A percentile compares a stretch with the other conserved stretches of the same genome.
Evolutionary conservation across 2,113 vertebrate genomes (phyloP).

Genomic region (Syrrhaptes paradoxus): DNA sequence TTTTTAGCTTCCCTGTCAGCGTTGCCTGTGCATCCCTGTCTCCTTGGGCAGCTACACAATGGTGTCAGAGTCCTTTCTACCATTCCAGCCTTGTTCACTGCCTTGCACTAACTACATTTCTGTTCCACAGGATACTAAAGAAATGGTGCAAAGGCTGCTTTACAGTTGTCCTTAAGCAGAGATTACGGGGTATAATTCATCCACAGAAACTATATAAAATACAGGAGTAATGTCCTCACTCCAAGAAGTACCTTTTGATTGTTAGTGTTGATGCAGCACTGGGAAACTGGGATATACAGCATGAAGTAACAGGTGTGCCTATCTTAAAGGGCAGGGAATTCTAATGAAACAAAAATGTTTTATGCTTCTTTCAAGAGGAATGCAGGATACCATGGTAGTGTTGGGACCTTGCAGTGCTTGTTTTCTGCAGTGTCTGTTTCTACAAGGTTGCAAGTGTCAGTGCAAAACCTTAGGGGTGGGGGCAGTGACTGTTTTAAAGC

Average conservation of each 20-base stretch:
- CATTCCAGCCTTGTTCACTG: background rate
- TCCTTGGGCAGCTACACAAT: background rate
- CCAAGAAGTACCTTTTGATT: background rate
- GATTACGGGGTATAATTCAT: background rate
- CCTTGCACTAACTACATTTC: background rate
- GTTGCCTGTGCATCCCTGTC: background rate
- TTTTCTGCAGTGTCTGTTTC: background rate
- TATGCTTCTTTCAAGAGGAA: background rate
- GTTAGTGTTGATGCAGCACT: background rate
- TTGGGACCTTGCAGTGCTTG: background rate
- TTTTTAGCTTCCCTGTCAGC: background rate
- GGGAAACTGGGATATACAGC: background rate
- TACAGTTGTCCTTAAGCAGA: background rate
- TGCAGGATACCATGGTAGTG: fast-evolving
- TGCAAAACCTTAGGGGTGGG: background rate
- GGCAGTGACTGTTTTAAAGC: background rate
- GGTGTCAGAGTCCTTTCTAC: background rate
- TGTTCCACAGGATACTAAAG: background rate
- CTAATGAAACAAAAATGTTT: background rate
- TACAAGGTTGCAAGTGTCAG: background rate
- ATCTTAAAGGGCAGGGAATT: background rate
- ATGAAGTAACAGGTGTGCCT: background rate
- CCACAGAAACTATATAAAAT: background rate
- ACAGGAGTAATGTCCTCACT: background rate
- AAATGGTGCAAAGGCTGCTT: background rate